phyloP scores from a whole-genome alignment of 2,113 vertebrate genomes.

The Lasiurus borealis region DNA sequence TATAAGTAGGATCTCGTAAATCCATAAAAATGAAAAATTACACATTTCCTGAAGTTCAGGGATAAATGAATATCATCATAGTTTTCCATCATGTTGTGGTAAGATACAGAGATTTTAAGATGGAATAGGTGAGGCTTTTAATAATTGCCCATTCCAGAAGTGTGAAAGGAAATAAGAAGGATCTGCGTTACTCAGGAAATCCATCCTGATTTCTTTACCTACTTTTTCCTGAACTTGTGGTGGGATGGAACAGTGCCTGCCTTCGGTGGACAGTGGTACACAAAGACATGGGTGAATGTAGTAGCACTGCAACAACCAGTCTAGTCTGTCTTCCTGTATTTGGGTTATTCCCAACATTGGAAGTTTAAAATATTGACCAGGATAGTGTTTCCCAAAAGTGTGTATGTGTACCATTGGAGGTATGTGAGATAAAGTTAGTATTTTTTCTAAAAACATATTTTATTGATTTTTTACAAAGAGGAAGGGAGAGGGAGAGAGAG shows the following conservation, averaged over 20 bases:
- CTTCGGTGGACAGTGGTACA: background rate
- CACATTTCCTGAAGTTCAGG: background rate
- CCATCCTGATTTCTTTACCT: background rate
- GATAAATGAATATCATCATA: background rate
- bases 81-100: background rate
- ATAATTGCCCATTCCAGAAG: background rate
- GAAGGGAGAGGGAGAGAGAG: no score
- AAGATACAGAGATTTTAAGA: conserved; percentile 10
- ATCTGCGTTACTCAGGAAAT: background rate
- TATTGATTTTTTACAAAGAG: no score
- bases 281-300: background rate
- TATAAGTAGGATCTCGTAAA: background rate
- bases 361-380: background rate
- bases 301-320: background rate
- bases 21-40: conserved; percentile 44
- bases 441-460: background rate
- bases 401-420: background rate
- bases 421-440: background rate
- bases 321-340: background rate
- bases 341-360: background rate
- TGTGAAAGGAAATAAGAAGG: background rate
- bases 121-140: background rate
- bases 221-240: background rate
- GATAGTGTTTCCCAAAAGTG: background rate
- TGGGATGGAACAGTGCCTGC: background rate